Base-by-base conservation (phyloP, 2,113 vertebrate genomes). In the Istiophorus platypterus region DNA sequence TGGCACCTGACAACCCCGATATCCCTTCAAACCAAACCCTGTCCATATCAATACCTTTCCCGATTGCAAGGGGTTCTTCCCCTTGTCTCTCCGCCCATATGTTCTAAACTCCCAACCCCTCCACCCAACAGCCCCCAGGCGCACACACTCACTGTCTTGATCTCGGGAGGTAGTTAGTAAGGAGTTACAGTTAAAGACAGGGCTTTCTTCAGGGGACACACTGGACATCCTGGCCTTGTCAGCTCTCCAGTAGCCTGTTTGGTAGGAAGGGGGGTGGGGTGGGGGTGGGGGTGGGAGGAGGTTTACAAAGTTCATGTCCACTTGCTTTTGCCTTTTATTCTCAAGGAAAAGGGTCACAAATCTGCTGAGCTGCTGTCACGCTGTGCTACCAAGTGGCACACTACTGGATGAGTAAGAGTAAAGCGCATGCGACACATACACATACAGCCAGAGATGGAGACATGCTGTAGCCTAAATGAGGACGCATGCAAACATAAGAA, bases 231-330 rank as follows among this genome's bases (percentile, higher is more conserved):
- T 96, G 95, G 96, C 95, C 96, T 97, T 97, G 96, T 99, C 98
- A 95, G 96, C 94, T 96, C 97, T 99, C 98, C 98, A 99, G 96
- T 99, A 99, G 97, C 98, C 98, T 99, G 97, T 93, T 93, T 91
- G 91, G 88, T 91, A 81, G 85, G 92, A 94, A 96, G 69, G 83
- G 62, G 85, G 58, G 68, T n/a, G 54, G 54, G 62, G 59, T 72
- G 67, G 69, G 58, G 70, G 76, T 85, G 85, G 76, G 84, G 81
- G 85, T 90, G 58, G 70, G 76, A 85, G 85, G 76, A 85, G 81
- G 85, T 90, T 94, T 91, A 91, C 78, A 89, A 76, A 72, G 58
- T 76, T 80, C 51, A 82, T 22, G 27, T 80, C 76, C 80, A 89
- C 80, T 88, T 84, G 71, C 61, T 82, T 82, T 88, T 72, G 74